Base-by-base conservation (phyloP, 1,140 invertebrate species). In the Calephelis virginiensis region DNA sequence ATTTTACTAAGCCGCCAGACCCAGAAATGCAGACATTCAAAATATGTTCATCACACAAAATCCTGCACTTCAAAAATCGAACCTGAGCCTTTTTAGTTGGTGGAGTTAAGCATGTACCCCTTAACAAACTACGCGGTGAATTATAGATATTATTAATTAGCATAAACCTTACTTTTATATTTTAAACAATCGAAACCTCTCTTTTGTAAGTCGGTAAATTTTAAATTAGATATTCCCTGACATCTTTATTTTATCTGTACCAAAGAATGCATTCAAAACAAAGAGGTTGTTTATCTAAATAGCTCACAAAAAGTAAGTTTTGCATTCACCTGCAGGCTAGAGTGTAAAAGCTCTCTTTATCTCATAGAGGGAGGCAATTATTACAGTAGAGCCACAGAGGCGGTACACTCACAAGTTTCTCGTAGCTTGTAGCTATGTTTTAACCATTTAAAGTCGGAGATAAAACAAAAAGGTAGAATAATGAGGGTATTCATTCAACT, bases 251-350 rank as follows among this genome's bases (percentile, higher is more conserved):
- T 65, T 65, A 65, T 65, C 49, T 65, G 56, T 59, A 59, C 66
- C 60, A 48, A 67, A 40, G 60, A 62, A 67, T 61, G 40, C 60
- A 61, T 38, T 45, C 49, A 75, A 37, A 72, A 75, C 75, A 74
- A 80, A 76, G 70, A 71, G 68, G 68, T 63, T 47, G 75, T 75
- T 80, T 83, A 77, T 77, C 60, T 74, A 67, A 75, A 77, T 65
- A 72, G 67, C 67, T 68, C 63, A 38, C 40, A 67, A 68, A 62
- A 76, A 74, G 79, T 61, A 66, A 70, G 68, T 74, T 78, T 80
- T 80, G 76, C 76, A 82, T 82, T 74, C 74, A 78, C 78, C 77
- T 78, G 75, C 76, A 80, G 72, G 76, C 75, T 72, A 71, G 60
- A 69, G 64, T 59, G 70, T 69, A 70, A 71, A 66, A 75, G 71